Evolutionary conservation across 1,140 invertebrate genomes (phyloP), one percentile per base, ranked within the genome.

Genomic region (Lethocerus indicus): DNA sequence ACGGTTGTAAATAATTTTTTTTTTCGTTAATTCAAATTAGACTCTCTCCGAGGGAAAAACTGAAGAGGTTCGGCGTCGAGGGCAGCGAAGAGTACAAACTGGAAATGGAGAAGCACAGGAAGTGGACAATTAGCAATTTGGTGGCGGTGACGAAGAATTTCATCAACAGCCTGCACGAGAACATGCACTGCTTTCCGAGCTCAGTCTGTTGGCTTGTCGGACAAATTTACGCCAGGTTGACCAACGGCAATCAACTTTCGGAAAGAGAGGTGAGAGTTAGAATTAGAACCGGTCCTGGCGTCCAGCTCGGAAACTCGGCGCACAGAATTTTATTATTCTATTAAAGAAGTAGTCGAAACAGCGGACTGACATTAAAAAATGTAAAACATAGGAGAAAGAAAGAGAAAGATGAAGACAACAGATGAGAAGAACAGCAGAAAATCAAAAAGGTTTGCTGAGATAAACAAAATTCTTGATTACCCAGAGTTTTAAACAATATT

Each of bases 121-220:
- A 72, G 14, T 82, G 78, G 69, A 82, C 77, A 0, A 75, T 89
- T n/a, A 79, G 80, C 45, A 84, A 87, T 56, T 68, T 98, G 49
- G 81, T 81, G 47, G 71, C 77, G 21, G 75, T 94, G 28, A 77
- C 86, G 1, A 79, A 79, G 59, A 71, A 75, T 56, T 97, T 97
- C 61, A 81, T 97, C 45, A 66, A 72, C 6, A 85, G 84, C 40
- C 77, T 98, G 52, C 72, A 79, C 39, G 81, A 86, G 53, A 89
- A 88, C 62, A 83, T 94, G 69, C 77, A 85, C 49, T 87, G 86
- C 59, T 98, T 98, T 68, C 94, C 94, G 0, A 78, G 81, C 5
- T 75, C 79, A n/a, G 66, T 85, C 7, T 74, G 75, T 26, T 86
- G 83, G 82, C 71, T 85, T 28, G 74, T 85, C 1, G 74, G 79